A percentile compares a stretch with the other conserved stretches of the same genome.
These are phyloP conservation scores for human (Homo sapiens) DNA, from an alignment of 2,113 vertebrate genomes.

Conservation along the genomic window DNA sequence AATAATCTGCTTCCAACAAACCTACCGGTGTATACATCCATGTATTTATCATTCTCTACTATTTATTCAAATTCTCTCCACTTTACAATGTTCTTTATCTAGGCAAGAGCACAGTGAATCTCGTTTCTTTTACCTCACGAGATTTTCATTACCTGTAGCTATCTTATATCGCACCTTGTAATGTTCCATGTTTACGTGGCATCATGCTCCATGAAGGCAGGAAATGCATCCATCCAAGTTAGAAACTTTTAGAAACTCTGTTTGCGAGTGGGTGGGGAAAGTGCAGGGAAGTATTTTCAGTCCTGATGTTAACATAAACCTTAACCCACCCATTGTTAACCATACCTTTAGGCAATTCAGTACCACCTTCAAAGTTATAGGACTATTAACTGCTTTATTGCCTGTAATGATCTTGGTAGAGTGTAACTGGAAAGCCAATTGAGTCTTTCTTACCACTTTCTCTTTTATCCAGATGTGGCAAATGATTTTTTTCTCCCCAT, in stretches of 20 bases:
- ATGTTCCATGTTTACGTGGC: not conserved
- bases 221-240: not conserved
- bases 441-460: not conserved
- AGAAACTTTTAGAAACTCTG: not conserved
- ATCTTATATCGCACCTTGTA: not conserved
- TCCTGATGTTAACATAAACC: not conserved
- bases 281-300: not conserved
- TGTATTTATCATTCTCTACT: not conserved
- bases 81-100: not conserved
- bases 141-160: not conserved
- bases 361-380: not conserved
- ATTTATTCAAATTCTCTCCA: not conserved
- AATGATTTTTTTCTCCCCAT: not conserved
- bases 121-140: not conserved
- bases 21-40: not conserved
- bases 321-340: not conserved
- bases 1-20: not conserved
- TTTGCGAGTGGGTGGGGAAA: not conserved
- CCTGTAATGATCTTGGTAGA: not conserved
- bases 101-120: not conserved
- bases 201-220: not conserved
- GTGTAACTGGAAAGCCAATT: not conserved
- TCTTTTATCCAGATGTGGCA: not conserved
- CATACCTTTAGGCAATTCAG: not conserved
- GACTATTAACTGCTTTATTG: not conserved